phyloP scores from a whole-genome alignment of 2,113 vertebrate species.

The Alligator mississippiensis region DNA sequence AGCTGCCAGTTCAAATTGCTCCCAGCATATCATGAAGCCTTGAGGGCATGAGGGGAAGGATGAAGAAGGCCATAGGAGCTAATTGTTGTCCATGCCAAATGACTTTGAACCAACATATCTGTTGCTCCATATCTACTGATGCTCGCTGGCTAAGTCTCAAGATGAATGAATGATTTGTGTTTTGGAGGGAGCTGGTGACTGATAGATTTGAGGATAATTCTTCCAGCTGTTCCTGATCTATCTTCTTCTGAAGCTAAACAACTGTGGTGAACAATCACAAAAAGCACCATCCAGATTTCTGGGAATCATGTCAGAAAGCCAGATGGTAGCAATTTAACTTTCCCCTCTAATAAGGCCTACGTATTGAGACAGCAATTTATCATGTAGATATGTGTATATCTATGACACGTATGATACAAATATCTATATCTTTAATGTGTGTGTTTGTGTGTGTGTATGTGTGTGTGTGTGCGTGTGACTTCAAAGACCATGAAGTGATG shows the following conservation, averaged over 20 bases:
- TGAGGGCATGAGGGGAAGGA: neutral
- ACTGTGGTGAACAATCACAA: conserved; percentile 24
- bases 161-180: neutral
- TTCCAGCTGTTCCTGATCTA: conserved; percentile 42
- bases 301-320: conserved; percentile 45
- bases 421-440: too few species aligned
- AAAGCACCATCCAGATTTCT: conserved; percentile 22
- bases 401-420: neutral
- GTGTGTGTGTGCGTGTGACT: neutral
- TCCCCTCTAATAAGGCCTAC: neutral
- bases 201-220: conserved; percentile 39
- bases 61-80: accelerated
- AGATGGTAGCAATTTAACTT: conserved; percentile 61
- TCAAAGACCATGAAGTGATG: neutral
- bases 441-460: too few species aligned
- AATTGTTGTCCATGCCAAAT: neutral
- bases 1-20: neutral
- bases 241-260: conserved; percentile 39
- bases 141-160: neutral
- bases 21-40: accelerated
- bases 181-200: neutral
- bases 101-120: neutral
- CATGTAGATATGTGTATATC: neutral
- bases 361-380: conserved; percentile 50
- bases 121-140: neutral